Conservation (phyloP, 1,140 invertebrate species). For the Drosophila pectinifera region DNA sequence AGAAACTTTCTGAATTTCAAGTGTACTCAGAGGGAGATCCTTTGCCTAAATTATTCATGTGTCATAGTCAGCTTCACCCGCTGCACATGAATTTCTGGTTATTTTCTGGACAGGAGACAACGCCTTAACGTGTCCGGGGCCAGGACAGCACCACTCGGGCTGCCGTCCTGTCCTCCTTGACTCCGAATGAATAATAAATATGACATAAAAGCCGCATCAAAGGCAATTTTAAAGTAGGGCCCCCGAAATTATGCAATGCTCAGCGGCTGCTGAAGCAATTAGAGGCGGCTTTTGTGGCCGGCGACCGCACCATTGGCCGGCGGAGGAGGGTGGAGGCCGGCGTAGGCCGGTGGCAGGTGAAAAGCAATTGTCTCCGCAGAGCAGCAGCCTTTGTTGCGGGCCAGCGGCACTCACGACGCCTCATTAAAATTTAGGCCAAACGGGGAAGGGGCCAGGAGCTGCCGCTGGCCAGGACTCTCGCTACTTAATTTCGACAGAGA, state of each 20-base stretch:
- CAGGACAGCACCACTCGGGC: neutral
- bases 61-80: constrained; percentile 58
- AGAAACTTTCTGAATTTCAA: constrained; percentile 5
- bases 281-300: constrained; percentile 48
- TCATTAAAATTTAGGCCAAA: constrained; percentile 83
- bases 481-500: constrained; percentile 57
- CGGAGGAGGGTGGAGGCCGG: neutral
- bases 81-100: constrained; percentile 59
- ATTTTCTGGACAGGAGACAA: constrained; percentile 48
- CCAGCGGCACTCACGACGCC: constrained; percentile 59
- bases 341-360: constrained; percentile 66
- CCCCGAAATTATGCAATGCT: constrained; percentile 74
- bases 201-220: constrained; percentile 80
- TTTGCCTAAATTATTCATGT: constrained; percentile 42
- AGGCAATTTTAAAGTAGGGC: constrained; percentile 68
- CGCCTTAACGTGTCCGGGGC: constrained; percentile 63
- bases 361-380: constrained; percentile 77
- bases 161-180: neutral
- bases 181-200: constrained; percentile 76
- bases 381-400: constrained; percentile 70
- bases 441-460: constrained; percentile 31
- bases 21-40: constrained; percentile 15
- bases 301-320: constrained; percentile 58
- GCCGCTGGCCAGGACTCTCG: constrained; percentile 27
- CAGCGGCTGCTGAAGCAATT: constrained; percentile 64